Evolutionary conservation across 2,113 vertebrate species (phyloP), one percentile per base, ranked within the genome.

Genomic region (Amblyopsis rosae): DNA sequence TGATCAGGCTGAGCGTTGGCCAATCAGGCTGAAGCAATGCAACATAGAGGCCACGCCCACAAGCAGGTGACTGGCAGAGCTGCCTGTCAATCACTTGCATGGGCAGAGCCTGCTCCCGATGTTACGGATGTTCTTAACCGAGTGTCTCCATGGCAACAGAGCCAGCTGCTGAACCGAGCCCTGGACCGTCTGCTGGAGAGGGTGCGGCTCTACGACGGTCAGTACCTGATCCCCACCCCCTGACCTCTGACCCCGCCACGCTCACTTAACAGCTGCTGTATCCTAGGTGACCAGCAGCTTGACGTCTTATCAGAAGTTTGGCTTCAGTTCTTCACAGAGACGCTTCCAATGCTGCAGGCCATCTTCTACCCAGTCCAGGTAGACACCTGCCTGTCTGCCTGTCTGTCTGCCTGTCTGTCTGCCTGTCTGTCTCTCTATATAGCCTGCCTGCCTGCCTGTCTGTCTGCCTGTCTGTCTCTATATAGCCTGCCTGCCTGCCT

Each of bases 301-400:
- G 83, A 89, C 49, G 88, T 92, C 81, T 90, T 99, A 75, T 92
- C 94, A 45, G 92, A 95, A 82, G 90, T 94, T 76, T 99, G 97
- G 97, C 93, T 94, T 79, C 90, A 92, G 57, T 98, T 97, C 89
- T 99, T 97, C 85, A 95, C 94, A 1, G 96, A 98, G 88, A 97
- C 94, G 33, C 93, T 99, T 62, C 97, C 97, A 26, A 98, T 95
- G 0, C 94, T 98, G 68, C 96, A 98, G 90, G 96, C 96, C 59
- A 97, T 98, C 89, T 98, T 98, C 89, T 96, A 97, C 81, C 96
- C 96, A 0, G 94, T 98, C 57, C 96, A 98, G 95, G 96, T 97
- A 89, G 62, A 1, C 13, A 6, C 51, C 6, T 26, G 26, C 19
- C 19, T 19, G 1, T 19, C 19, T 19, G 19, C 26, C 26, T 26